Evolutionary conservation across 2,888 invertebrate species (phyloP), one percentile per base, ranked within the genome.

Genomic region (Polydrusus pterygomalis): DNA sequence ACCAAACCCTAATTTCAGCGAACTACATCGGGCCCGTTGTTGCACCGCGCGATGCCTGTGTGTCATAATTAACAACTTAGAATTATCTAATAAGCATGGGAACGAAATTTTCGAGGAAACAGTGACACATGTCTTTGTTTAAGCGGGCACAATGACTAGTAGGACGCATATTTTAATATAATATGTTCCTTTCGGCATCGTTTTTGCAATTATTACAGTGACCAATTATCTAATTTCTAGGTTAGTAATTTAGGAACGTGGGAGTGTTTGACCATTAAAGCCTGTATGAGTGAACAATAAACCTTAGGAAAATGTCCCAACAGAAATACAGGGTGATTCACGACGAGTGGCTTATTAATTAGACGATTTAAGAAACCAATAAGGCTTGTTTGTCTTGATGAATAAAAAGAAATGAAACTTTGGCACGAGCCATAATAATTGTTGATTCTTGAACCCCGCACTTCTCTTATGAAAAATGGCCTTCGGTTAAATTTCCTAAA

Each of bases 191-290:
- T 70, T 70, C 62, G 62, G 74, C 63, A 45, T 43, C 74, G 63
- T 70, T 70, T 74, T 74, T 20, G 70, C 69, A 74, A 74, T 74
- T 68, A 67, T 47, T n/a, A n/a, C n/a, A 70, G 30, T 47, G 18
- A 47, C 38, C 40, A 64, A 71, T 71, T 64, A 64, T 64, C 25
- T 64, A 51, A 51, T 20, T 47, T 45, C 30, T 62, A 18, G 17
- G 38, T 13, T 64, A 64, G 49, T 47, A 64, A 64, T 64, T 64
- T 47, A 47, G 47, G 15, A 64, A 47, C 30, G 63, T 47, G 63
- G 20, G 63, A 63, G 25, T 47, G 34, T 34, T 63, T 25, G 25
- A 63, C 63, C 45, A 63, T 63, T 25, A 45, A 45, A 63, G 47
- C 25, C 3, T 18, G 43, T 17, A 62, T 20, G 30, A 25, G 2